Percentiles rank a stretch among this genome's conserved stretches.
phyloP scores from a whole-genome alignment of 2,888 invertebrate genomes.

The Ecdyonurus torrentis region DNA sequence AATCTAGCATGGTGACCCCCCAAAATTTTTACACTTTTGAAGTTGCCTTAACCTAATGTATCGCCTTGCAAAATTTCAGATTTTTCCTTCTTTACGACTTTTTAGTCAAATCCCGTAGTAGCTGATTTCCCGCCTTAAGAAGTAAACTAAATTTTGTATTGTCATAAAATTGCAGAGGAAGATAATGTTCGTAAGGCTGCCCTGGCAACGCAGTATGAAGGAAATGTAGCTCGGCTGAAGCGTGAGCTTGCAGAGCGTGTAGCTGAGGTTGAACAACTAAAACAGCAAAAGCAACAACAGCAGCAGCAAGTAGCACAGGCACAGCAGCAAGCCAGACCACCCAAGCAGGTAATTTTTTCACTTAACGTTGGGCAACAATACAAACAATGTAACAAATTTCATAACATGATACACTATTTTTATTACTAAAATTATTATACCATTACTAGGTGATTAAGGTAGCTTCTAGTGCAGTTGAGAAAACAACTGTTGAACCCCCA shows the following conservation, averaged over 20 bases:
- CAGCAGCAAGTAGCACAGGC: conserved; percentile 17
- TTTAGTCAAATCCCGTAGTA: no score
- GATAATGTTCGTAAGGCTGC: conserved; percentile 30
- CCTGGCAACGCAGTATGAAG: conserved; percentile 52
- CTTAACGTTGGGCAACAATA: neutral
- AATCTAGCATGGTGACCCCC: no score
- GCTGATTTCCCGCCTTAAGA: no score
- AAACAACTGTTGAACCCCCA: neutral
- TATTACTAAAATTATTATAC: neutral
- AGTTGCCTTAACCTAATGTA: no score
- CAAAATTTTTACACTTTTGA: no score
- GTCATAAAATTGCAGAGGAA: no score
- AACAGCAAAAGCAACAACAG: conserved; percentile 19
- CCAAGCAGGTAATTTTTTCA: conserved; percentile 23
- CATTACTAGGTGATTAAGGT: neutral
- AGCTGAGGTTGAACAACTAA: conserved; percentile 15
- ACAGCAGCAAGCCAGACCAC: conserved; percentile 20
- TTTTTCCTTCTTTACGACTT: no score
- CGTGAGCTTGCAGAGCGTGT: conserved; percentile 46
- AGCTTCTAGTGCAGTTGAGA: neutral
- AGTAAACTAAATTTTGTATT: no score
- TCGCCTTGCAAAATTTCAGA: no score
- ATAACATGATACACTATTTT: neutral
- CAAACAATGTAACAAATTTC: neutral
- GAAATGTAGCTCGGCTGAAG: conserved; percentile 47